Evolutionary conservation across 1,140 invertebrate genomes (phyloP).

Genomic region (Linepithema humile): DNA sequence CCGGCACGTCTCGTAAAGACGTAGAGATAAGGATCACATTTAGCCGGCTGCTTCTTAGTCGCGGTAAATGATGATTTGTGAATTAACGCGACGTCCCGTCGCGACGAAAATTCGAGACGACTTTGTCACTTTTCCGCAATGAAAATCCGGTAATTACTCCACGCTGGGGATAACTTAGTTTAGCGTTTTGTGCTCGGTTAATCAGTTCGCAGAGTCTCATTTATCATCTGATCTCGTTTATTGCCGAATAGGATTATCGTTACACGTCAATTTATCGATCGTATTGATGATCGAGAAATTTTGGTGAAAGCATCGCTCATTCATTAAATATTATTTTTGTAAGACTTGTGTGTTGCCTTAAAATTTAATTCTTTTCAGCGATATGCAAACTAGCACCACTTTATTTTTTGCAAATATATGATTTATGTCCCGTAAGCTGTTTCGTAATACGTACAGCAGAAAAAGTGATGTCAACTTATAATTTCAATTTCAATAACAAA

Average conservation of each 20-base stretch:
- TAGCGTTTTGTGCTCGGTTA: neutral
- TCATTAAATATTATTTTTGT: neutral
- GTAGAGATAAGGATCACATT: constrained; percentile 26
- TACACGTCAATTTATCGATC: constrained; percentile 1
- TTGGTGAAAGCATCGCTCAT: neutral
- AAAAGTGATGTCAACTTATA: neutral
- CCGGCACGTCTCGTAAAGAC: neutral
- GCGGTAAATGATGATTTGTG: constrained; percentile 6
- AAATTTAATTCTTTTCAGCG: neutral
- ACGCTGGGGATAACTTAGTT: neutral
- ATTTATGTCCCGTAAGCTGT: neutral
- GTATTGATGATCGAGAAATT: constrained; percentile 12
- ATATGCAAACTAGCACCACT: neutral
- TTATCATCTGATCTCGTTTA: constrained; percentile 23
- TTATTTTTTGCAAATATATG: neutral
- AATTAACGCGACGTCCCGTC: constrained; percentile 17
- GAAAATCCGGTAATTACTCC: neutral
- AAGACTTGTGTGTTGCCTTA: no score
- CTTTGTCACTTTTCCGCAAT: neutral
- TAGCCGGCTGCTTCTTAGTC: neutral
- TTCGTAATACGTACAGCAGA: neutral
- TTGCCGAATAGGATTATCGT: neutral
- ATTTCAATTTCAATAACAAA: constrained; percentile 10
- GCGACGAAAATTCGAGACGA: neutral
- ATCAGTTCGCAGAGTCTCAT: neutral